Percentiles rank a stretch among this genome's conserved stretches.
Evolutionary conservation across 2,888 invertebrate species (phyloP).

Genomic region (Bhutanitis thaidina): DNA sequence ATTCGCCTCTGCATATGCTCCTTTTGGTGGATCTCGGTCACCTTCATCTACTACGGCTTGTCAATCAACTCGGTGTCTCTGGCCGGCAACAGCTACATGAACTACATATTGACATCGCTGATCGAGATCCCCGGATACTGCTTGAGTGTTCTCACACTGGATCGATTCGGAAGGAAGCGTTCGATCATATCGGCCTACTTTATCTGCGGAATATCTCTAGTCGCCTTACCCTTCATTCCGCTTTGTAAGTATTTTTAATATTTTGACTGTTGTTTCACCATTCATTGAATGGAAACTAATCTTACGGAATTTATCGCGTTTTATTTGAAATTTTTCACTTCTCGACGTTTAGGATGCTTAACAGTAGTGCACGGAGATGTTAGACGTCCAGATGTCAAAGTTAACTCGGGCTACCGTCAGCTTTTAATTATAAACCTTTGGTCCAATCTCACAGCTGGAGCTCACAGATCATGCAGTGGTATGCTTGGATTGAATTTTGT

Average conservation of each 20-base stretch:
- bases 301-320: no score
- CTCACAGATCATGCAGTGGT: no score
- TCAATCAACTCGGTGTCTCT: slow-evolving; percentile 88
- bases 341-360: no score
- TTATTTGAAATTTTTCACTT: no score
- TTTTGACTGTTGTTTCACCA: slow-evolving; percentile 35
- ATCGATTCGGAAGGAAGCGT: slow-evolving; percentile 78
- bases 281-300: no score
- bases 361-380: no score
- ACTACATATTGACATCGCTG: slow-evolving; percentile 84
- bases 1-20: slow-evolving; percentile 73
- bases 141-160: slow-evolving; percentile 77
- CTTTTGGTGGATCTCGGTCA: slow-evolving; percentile 90
- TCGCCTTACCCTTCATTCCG: slow-evolving; percentile 80
- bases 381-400: no score
- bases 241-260: slow-evolving; percentile 56
- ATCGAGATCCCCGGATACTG: slow-evolving; percentile 84
- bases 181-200: slow-evolving; percentile 80
- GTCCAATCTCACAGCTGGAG: no score
- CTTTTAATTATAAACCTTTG: no score
- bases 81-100: slow-evolving; percentile 87
- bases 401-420: no score
- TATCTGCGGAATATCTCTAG: slow-evolving; percentile 76
- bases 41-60: slow-evolving; percentile 89
- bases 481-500: no score